Evolutionary conservation across 2,797 vertebrate genomes (phyloP).

Genomic region (Spinus olivaceus): DNA sequence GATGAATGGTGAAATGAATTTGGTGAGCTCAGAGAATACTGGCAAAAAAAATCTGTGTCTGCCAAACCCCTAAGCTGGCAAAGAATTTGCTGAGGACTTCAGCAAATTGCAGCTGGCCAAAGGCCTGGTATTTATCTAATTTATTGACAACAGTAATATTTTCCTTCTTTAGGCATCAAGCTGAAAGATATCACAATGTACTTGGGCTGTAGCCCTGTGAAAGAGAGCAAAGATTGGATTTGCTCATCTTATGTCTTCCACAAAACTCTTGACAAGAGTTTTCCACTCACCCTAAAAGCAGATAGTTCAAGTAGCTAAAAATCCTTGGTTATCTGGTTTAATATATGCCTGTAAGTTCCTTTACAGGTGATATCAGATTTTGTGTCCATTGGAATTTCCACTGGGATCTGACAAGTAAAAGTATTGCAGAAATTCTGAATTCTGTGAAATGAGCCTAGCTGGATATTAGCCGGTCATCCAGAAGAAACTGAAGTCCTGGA

Average conservation of each 20-base stretch:
- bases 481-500: neutral
- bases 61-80: constrained; percentile 41
- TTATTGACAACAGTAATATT: constrained; percentile 21
- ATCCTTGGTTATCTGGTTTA: neutral
- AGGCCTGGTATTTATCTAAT: constrained; percentile 35
- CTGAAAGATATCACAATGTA: neutral
- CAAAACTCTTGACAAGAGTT: neutral
- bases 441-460: neutral
- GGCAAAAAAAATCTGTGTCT: neutral
- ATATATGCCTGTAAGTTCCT: neutral
- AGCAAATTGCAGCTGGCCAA: constrained; percentile 15
- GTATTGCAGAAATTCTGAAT: neutral
- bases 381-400: neutral
- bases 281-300: neutral
- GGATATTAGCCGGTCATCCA: neutral
- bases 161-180: neutral
- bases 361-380: neutral
- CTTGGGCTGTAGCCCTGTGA: neutral
- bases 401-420: neutral
- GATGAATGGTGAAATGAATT: neutral
- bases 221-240: neutral
- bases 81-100: constrained; percentile 47
- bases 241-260: neutral
- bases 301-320: neutral
- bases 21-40: constrained; percentile 8